Evolutionary conservation across 2,888 invertebrate genomes (phyloP).

Genomic region (Zhuqinia jingwanae): DNA sequence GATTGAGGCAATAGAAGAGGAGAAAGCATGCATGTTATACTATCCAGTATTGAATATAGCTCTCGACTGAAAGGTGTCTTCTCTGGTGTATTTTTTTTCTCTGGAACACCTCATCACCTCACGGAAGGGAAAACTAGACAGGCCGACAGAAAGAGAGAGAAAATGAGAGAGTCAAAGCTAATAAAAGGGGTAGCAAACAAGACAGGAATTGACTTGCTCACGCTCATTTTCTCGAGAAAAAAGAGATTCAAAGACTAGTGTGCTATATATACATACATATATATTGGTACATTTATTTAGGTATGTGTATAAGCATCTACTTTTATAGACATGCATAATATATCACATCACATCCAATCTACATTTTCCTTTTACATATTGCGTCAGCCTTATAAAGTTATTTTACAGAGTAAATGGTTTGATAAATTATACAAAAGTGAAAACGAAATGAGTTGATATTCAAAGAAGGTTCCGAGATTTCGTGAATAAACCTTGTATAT

Average conservation of each 20-base stretch:
- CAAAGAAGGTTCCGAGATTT: slow-evolving; percentile 28
- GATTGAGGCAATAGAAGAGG: not conserved
- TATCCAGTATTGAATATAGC: not conserved
- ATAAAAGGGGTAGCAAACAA: slow-evolving; percentile 47
- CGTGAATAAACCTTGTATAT: slow-evolving; percentile 37
- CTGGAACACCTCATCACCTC: slow-evolving; percentile 46
- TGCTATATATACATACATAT: not conserved
- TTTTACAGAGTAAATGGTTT: not conserved
- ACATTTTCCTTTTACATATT: slow-evolving; percentile 19
- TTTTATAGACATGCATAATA: slow-evolving; percentile 32
- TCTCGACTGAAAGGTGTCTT: slow-evolving; percentile 29
- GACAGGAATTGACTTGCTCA: slow-evolving; percentile 41
- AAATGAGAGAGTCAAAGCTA: slow-evolving; percentile 48
- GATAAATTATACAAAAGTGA: slow-evolving; percentile 40
- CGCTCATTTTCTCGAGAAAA: slow-evolving; percentile 25
- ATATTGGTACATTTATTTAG: not conserved
- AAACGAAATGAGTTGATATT: slow-evolving; percentile 29
- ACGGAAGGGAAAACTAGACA: not conserved
- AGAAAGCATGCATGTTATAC: too few relatives aligned
- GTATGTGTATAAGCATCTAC: not conserved
- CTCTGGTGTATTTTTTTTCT: slow-evolving; percentile 41
- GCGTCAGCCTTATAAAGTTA: not conserved
- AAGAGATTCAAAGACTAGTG: not conserved
- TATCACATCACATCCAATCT: slow-evolving; percentile 26
- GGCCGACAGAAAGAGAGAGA: not conserved